phyloP scores from a whole-genome alignment of 2,797 vertebrate species.

The Telmatherina bonti region DNA sequence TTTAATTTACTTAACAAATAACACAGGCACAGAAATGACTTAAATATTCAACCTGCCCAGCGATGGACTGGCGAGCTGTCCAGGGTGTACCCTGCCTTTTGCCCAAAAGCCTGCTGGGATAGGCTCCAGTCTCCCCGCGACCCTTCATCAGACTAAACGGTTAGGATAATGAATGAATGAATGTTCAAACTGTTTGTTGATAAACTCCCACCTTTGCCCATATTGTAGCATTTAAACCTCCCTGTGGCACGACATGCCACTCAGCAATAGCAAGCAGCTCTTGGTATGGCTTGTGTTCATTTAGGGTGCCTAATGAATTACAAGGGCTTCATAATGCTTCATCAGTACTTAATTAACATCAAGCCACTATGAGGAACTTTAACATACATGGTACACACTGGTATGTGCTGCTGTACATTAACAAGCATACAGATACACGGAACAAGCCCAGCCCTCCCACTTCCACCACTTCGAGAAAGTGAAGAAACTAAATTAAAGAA shows the following conservation, averaged over 20 bases:
- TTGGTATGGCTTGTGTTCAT: constrained; percentile 70
- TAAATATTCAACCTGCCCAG: neutral
- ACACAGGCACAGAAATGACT: neutral
- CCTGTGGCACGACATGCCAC: constrained; percentile 47
- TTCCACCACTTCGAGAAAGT: constrained; percentile 14
- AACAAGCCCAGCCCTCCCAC: constrained; percentile 33
- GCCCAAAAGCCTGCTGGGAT: too few species aligned
- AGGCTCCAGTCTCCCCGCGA: too few species aligned
- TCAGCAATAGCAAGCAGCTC: constrained; percentile 46
- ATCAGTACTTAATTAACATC: too few species aligned
- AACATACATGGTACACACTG: constrained; percentile 55
- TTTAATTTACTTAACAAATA: constrained; percentile 1
- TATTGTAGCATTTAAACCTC: constrained; percentile 51
- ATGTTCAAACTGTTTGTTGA: too few species aligned
- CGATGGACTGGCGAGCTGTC: too few species aligned
- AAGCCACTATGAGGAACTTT: constrained; percentile 59
- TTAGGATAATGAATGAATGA: too few species aligned
- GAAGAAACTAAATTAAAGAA: constrained; percentile 61
- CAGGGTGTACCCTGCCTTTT: too few species aligned
- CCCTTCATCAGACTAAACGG: too few species aligned
- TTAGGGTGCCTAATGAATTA: constrained; percentile 79
- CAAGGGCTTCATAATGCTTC: constrained; percentile 73
- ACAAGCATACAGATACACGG: constrained; percentile 32
- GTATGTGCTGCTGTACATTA: constrained; percentile 27
- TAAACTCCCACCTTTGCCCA: constrained; percentile 25